These are phyloP conservation scores for Sinocyclocheilus maitianheensis DNA, from an alignment of 2,113 vertebrate species.

Conservation along the genomic window DNA sequence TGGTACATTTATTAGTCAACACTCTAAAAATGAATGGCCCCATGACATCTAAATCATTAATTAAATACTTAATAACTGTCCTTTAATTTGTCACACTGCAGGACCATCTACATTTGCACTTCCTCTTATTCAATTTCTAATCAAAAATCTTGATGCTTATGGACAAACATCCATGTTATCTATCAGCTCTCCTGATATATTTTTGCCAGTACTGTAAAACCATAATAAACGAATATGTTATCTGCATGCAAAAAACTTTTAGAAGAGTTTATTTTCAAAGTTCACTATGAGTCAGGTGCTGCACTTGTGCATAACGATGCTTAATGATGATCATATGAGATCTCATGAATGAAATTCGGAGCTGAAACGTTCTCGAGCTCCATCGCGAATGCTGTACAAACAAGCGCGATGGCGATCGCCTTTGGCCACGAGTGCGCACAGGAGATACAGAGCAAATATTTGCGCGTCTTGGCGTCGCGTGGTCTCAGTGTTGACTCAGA, in stretches of 20 bases:
- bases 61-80: not conserved
- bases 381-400: slow-evolving; percentile 34
- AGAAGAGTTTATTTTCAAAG: not conserved
- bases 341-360: not conserved
- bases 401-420: slow-evolving; percentile 16
- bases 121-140: not conserved
- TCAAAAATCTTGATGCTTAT: not conserved
- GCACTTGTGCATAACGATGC: not conserved
- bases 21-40: not conserved
- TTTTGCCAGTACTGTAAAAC: not conserved
- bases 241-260: not conserved
- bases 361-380: not conserved
- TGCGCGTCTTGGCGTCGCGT: slow-evolving; percentile 68
- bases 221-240: not conserved
- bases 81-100: not conserved
- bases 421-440: slow-evolving; percentile 40
- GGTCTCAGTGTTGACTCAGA: slow-evolving; percentile 73
- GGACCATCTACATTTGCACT: not conserved
- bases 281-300: not conserved
- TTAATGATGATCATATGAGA: not conserved
- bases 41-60: not conserved
- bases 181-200: not conserved
- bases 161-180: not conserved
- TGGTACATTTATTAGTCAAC: not conserved
- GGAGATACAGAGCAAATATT: slow-evolving; percentile 73